Evolutionary conservation across 2,888 invertebrate genomes (phyloP), one percentile per base, ranked within the genome.

Genomic region (Cephus pulcher): DNA sequence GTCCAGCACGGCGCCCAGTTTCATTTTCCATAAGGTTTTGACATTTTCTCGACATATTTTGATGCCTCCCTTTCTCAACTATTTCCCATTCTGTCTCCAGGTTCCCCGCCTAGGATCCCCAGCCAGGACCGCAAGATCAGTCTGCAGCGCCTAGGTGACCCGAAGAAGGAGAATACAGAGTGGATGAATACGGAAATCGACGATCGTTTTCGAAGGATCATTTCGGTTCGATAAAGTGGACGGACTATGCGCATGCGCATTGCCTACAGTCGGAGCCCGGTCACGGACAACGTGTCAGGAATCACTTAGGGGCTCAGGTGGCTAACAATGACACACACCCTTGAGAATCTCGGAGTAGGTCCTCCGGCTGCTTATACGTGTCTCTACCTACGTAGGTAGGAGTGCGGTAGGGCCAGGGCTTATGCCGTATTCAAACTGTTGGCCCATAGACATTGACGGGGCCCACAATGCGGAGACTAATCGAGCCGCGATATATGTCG

Each of bases 381-480:
- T 71, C 15, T 71, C 32, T 71, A 71, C 23, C 32, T 71, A 71
- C 30, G 34, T 71, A 71, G 56, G 56, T 71, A 73, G 76, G 56
- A 77, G 30, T 74, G 69, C 23, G 75, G 77, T 74, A 77, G 40
- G 69, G 37, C 40, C 69, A n/a, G 71, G 71, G 79, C 73, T 68
- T 76, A 40, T 34, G 56, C 74, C 37, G 76, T 79, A 83, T 84
- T 78, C 78, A 78, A 73, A 73, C 78, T 78, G 77, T 78, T 81
- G 80, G 81, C 76, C 82, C 82, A 78, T 83, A 82, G 84, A 86
- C 86, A 85, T 84, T 87, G 86, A 86, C 78, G 85, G 76, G 79
- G 77, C 73, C 82, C 82, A 88, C 87, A 87, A 88, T 86, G 84
- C 84, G 81, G 81, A 82, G 87, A 86, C 88, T 88, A 88, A 88